A percentile compares a stretch with the other conserved stretches of the same genome.
These are phyloP conservation scores for Epinotia brunnichana DNA, from an alignment of 2,888 invertebrate species.

Conservation along the genomic window DNA sequence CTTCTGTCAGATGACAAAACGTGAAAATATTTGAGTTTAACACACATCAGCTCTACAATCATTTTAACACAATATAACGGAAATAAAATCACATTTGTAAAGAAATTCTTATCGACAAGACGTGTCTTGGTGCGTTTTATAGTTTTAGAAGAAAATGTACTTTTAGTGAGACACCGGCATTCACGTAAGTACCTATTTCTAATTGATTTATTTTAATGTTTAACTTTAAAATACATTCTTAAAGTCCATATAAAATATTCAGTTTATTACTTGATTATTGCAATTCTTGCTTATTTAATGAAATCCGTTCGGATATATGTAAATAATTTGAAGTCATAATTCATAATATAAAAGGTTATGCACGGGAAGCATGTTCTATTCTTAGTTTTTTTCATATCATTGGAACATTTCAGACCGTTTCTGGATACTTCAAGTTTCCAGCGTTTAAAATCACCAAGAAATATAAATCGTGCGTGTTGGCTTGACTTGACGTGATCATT, in stretches of 20 bases:
- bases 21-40: constrained; percentile 63
- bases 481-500: no score
- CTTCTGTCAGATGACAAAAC: constrained; percentile 58
- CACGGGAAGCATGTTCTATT: not conserved
- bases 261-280: not conserved
- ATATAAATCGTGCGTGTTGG: not conserved
- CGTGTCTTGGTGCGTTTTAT: constrained; percentile 23
- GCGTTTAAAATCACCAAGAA: no score
- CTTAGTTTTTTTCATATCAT: not conserved
- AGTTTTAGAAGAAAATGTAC: constrained; percentile 8
- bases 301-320: not conserved
- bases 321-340: not conserved
- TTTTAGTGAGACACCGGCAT: not conserved
- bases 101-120: constrained; percentile 22
- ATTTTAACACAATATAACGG: constrained; percentile 47
- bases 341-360: constrained; percentile 20
- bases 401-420: not conserved
- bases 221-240: not conserved
- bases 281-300: not conserved
- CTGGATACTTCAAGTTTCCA: not conserved
- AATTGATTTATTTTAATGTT: constrained; percentile 14
- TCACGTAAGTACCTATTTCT: constrained; percentile 10
- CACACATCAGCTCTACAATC: constrained; percentile 56
- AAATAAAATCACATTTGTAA: constrained; percentile 25
- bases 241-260: no score